A percentile compares a stretch with the other conserved stretches of the same genome.
phyloP scores from a whole-genome alignment of 2,113 vertebrate genomes.

The Mugil cephalus region DNA sequence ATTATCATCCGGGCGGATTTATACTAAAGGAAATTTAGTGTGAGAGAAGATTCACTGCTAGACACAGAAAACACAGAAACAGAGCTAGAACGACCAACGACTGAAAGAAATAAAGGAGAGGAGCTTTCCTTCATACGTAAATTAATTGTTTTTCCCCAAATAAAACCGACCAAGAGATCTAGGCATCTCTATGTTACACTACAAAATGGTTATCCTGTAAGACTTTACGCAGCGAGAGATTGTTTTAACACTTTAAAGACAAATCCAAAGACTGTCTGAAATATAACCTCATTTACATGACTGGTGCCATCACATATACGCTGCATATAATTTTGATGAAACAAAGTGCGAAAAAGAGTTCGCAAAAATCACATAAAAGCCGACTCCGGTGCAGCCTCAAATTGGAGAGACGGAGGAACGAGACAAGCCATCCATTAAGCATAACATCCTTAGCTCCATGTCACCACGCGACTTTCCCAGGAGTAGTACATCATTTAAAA shows the following conservation, averaged over 20 bases:
- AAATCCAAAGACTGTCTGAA: constrained; percentile 2
- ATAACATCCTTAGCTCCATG: constrained; percentile 46
- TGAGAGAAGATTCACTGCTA: constrained; percentile 17
- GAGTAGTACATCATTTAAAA: constrained; percentile 62
- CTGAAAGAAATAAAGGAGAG: constrained; percentile 39
- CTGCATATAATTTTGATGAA: constrained; percentile 19
- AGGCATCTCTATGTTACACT: constrained; percentile 5
- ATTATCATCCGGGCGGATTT: too few species aligned
- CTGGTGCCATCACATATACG: constrained; percentile 3
- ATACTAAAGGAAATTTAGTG: too few species aligned
- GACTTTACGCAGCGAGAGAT: background rate
- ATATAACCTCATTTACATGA: constrained; percentile 6
- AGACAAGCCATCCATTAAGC: constrained; percentile 65
- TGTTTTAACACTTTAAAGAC: constrained; percentile 7
- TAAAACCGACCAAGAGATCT: constrained; percentile 40
- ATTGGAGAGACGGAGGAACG: constrained; percentile 63
- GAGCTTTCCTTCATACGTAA: constrained; percentile 51
- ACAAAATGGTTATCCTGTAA: constrained; percentile 2
- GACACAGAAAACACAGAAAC: constrained; percentile 26
- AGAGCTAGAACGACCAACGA: background rate
- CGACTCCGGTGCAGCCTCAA: constrained; percentile 55
- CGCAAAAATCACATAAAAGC: constrained; percentile 35
- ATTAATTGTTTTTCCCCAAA: constrained; percentile 45
- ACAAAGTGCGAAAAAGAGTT: constrained; percentile 28
- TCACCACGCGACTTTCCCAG: constrained; percentile 54